Conservation (phyloP, 1,140 invertebrate species). For the Drosophila asahinai region DNA sequence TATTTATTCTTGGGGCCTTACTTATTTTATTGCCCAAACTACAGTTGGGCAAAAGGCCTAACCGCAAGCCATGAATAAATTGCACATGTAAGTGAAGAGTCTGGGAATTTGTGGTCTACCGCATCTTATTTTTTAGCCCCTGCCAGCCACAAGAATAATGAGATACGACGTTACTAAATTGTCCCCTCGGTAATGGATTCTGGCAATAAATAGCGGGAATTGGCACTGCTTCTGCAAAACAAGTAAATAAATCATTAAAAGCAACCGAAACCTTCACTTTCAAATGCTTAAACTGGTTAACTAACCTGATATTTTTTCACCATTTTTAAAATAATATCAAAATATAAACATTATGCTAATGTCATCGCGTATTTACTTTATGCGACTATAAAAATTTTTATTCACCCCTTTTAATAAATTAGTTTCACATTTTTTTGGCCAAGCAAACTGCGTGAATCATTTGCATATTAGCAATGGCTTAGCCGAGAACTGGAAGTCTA, state of each 20-base stretch:
- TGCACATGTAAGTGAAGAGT: conserved; percentile 40
- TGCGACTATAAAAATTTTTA: conserved; percentile 34
- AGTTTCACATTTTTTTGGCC: conserved; percentile 40
- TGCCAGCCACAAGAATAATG: conserved; percentile 25
- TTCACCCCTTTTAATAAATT: conserved; percentile 59
- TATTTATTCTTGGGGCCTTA: conserved; percentile 35
- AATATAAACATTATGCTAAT: conserved; percentile 48
- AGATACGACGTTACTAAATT: conserved; percentile 31
- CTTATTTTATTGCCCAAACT: conserved; percentile 46
- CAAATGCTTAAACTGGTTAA: conserved; percentile 25
- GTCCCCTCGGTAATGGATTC: conserved; percentile 24
- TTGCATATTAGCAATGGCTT: conserved; percentile 55
- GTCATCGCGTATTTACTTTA: conserved; percentile 56
- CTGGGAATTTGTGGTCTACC: conserved; percentile 36
- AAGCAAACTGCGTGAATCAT: conserved; percentile 27
- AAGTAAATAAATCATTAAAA: conserved; percentile 11
- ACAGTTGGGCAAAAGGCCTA: conserved; percentile 23
- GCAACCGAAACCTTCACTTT: conserved; percentile 35
- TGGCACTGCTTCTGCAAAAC: conserved; percentile 15
- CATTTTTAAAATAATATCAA: conserved; percentile 8
- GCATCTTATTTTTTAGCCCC: conserved; percentile 9
- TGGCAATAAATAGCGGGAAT: conserved; percentile 28
- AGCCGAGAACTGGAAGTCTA: conserved; percentile 17
- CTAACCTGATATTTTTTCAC: not conserved
- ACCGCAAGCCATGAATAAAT: conserved; percentile 48